These are phyloP conservation scores for Amphipoea oculea DNA, from an alignment of 2,888 invertebrate genomes.

Conservation along the genomic window DNA sequence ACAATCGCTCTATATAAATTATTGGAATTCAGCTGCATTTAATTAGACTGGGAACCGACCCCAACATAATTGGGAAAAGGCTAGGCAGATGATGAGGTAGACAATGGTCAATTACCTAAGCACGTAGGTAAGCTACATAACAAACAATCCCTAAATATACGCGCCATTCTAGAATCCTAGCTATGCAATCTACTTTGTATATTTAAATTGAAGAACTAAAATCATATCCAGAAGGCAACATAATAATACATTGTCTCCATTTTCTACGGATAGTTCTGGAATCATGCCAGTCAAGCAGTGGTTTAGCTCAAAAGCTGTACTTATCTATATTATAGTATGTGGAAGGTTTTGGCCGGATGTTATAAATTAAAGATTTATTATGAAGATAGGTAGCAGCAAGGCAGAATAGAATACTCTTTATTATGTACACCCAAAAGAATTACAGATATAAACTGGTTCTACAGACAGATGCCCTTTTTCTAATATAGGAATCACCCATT, in stretches of 20 bases:
- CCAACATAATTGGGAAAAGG: not conserved
- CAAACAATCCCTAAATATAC: not conserved
- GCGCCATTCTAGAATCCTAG: not conserved
- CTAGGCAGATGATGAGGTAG: not conserved
- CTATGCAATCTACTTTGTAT: not conserved
- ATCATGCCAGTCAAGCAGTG: not conserved
- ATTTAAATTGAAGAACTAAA: not conserved
- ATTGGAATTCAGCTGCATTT: no score
- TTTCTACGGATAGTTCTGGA: not conserved
- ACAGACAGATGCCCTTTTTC: no score
- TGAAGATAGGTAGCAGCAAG: no score
- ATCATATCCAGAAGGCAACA: not conserved
- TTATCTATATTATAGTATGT: not conserved
- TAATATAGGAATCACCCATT: no score
- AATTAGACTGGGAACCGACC: not conserved
- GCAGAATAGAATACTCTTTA: no score
- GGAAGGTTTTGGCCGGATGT: no score
- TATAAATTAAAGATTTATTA: no score
- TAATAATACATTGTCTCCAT: not conserved
- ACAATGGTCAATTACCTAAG: not conserved
- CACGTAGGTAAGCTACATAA: not conserved
- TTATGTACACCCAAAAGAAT: no score
- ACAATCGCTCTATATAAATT: not conserved
- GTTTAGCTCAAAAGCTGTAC: not conserved
- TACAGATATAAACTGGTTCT: no score